Conservation (phyloP, 2,888 invertebrate species). For the Linnaemya vulpina region DNA sequence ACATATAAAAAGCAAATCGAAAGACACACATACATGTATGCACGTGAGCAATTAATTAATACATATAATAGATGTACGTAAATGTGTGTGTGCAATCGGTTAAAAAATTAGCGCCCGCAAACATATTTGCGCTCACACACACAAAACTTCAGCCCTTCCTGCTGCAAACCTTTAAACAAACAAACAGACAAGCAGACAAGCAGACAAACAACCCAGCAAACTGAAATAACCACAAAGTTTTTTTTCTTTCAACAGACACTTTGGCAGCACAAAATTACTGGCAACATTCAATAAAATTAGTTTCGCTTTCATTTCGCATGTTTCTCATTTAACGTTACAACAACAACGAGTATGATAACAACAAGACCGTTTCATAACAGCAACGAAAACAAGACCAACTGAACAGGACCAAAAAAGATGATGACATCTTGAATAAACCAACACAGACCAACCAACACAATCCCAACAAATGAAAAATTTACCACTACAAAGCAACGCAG, state of each 20-base stretch:
- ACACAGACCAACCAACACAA: constrained; percentile 15
- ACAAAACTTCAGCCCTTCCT: neutral
- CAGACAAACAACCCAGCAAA: constrained; percentile 24
- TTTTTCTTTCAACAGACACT: constrained; percentile 62
- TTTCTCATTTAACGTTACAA: constrained; percentile 29
- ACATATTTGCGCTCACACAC: too few relatives aligned
- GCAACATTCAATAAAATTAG: constrained; percentile 64
- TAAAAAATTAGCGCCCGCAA: too few relatives aligned
- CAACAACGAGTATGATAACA: constrained; percentile 15
- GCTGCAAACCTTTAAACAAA: constrained; percentile 16
- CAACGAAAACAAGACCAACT: neutral
- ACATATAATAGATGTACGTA: neutral
- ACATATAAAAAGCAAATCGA: too few relatives aligned
- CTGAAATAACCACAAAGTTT: constrained; percentile 60
- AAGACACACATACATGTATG: neutral
- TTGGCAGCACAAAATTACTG: constrained; percentile 64
- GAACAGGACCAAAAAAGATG: constrained; percentile 12
- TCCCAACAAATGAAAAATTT: constrained; percentile 11
- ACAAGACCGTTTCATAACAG: constrained; percentile 19
- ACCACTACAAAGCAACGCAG: constrained; percentile 28
- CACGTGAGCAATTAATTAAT: neutral
- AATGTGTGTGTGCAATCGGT: neutral
- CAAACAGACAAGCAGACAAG: constrained; percentile 25
- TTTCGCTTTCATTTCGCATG: constrained; percentile 39
- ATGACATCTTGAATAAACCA: constrained; percentile 53